Percentiles rank a stretch among this genome's conserved stretches.
Conservation (phyloP, 2,888 invertebrate species). For the Hypomecis punctinalis region DNA sequence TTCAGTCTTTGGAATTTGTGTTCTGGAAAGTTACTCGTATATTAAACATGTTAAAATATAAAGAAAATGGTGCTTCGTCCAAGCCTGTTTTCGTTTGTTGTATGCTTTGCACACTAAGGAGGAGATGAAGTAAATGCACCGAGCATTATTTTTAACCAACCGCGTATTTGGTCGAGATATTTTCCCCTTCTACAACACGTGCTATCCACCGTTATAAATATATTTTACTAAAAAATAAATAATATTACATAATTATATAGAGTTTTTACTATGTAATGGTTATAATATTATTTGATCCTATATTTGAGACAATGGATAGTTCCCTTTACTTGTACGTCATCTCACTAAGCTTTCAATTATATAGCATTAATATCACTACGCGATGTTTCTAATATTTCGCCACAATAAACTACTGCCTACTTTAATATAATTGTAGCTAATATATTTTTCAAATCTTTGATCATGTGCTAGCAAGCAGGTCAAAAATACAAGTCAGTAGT, state of each 20-base stretch:
- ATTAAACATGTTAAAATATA: slow-evolving; percentile 19
- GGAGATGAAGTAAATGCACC: slow-evolving; percentile 32
- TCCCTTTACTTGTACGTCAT: slow-evolving; percentile 16
- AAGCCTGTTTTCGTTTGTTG: slow-evolving; percentile 23
- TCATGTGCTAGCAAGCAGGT: too few species aligned
- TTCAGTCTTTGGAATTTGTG: slow-evolving; percentile 64
- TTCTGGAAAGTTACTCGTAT: slow-evolving; percentile 49
- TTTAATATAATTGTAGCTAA: too few species aligned
- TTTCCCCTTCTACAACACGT: slow-evolving; percentile 2
- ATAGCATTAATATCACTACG: too few species aligned
- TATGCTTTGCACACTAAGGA: slow-evolving; percentile 28
- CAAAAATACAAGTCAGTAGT: too few species aligned
- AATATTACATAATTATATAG: slow-evolving; percentile 10
- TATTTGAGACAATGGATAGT: slow-evolving; percentile 3
- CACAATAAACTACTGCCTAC: too few species aligned
- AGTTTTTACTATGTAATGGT: not conserved
- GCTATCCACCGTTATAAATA: slow-evolving; percentile 12
- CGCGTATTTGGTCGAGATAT: slow-evolving; percentile 3
- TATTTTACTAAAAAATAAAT: slow-evolving; percentile 3
- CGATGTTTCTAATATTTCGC: too few species aligned
- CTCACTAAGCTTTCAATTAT: too few species aligned
- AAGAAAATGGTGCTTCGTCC: slow-evolving; percentile 23
- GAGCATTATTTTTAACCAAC: slow-evolving; percentile 18
- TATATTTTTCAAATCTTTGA: too few species aligned
- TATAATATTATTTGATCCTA: not conserved